Evolutionary conservation across 2,113 vertebrate species (phyloP).

Genomic region (Recurvirostra avosetta): DNA sequence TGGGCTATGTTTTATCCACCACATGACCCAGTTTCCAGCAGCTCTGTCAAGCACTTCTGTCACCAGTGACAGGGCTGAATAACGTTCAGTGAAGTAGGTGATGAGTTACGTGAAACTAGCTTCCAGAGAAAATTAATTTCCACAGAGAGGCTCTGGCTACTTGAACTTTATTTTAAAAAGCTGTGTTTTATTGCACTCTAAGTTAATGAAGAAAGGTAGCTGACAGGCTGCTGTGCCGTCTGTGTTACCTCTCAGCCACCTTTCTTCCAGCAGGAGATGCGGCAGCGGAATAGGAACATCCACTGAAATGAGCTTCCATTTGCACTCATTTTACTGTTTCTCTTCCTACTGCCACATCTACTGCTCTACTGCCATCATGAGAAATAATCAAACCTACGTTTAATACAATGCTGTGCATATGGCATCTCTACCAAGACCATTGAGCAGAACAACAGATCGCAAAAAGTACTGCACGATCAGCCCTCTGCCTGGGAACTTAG

Average conservation of each 20-base stretch:
- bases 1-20: background rate
- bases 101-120: constrained; percentile 1
- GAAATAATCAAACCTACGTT: background rate
- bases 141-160: constrained; percentile 12
- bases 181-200: constrained; percentile 20
- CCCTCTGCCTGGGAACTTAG: background rate
- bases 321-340: background rate
- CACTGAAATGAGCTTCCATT: background rate
- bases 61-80: constrained; percentile 11
- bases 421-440: background rate
- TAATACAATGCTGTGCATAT: background rate
- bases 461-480: background rate
- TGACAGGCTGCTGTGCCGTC: background rate
- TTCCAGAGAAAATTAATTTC: constrained; percentile 47
- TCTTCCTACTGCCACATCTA: background rate
- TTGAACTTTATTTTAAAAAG: constrained; percentile 49
- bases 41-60: constrained; percentile 30
- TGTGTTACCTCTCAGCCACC: background rate
- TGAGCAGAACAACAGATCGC: background rate
- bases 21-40: constrained; percentile 32
- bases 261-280: background rate
- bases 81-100: constrained; percentile 7
- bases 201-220: constrained; percentile 10
- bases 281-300: background rate
- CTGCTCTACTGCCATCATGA: background rate